Base-by-base conservation (phyloP, 2,113 vertebrate genomes). In the Pristiophorus japonicus region DNA sequence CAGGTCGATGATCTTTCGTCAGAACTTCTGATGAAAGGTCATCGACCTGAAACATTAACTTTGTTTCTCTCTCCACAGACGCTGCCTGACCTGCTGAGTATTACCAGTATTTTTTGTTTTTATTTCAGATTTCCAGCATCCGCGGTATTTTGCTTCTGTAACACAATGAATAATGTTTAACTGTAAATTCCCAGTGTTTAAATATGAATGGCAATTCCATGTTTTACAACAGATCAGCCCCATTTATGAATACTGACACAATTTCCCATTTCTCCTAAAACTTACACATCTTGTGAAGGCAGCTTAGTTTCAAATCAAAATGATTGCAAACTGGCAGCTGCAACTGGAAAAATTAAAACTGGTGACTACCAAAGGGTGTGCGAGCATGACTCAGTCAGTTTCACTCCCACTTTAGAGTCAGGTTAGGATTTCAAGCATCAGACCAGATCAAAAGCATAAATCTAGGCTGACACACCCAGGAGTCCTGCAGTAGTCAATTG, bases 251-350 rank as follows among this genome's bases (percentile, higher is more conserved):
- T 62, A 59, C 47, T n/a, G 87, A 59, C 11, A 30, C 24, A 16
- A 92, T 63, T 63, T 66, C 20, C 91, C 14, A 92, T 67, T 66
- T 94, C 63, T 67, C 65, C 8, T 34, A 94, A 90, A 67, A 94
- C 38, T 45, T n/a, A n/a, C n/a, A n/a, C n/a, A n/a, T n/a, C n/a
- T n/a, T 67, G 62, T 67, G 22, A 45, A 45, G 55, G 38, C 34
- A 45, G 63, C 7, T 66, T 67, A 42, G 42, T 51, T 94, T 73
- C 45, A 94, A 90, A 94, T 67, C 62, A 93, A 63, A 70, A 94
- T 34, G 3, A 47, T 67, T 94, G 62, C 63, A 66, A 24, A 51
- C 24, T 42, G 66, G 45, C 42, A 94, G 66, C 24, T 4, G 10
- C 66, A 73, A 51, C 22, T 47, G 12, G 14, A 65, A 73, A 94